Evolutionary conservation across 2,888 invertebrate species (phyloP).

Genomic region (Neoaliturus tenellus): DNA sequence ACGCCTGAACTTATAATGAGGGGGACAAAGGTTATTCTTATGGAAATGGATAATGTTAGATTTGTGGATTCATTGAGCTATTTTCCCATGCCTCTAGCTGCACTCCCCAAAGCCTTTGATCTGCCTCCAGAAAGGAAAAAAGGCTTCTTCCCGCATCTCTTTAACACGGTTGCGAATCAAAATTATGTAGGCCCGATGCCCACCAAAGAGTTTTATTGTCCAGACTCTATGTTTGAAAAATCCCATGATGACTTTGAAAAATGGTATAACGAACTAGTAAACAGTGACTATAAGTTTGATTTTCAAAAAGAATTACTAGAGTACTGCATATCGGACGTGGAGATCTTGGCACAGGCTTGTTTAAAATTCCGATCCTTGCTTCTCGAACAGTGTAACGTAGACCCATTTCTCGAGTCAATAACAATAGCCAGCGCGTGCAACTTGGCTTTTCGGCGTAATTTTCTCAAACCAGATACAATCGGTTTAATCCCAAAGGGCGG

Average conservation of each 20-base stretch:
- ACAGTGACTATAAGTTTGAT: conserved; percentile 63
- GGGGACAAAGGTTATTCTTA: conserved; percentile 16
- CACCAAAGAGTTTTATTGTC: conserved; percentile 61
- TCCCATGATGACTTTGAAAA: conserved; percentile 60
- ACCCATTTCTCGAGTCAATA: conserved; percentile 66
- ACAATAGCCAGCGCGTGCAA: conserved; percentile 67
- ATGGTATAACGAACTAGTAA: conserved; percentile 63
- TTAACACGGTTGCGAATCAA: conserved; percentile 65
- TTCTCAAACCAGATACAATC: conserved; percentile 66
- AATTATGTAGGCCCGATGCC: conserved; percentile 65
- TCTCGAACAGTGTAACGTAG: conserved; percentile 63
- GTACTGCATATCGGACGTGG: conserved; percentile 65
- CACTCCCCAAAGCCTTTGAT: conserved; percentile 67
- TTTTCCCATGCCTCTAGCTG: conserved; percentile 66
- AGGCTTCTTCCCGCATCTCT: conserved; percentile 66
- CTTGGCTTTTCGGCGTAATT: conserved; percentile 61
- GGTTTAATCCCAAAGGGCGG: conserved; percentile 67
- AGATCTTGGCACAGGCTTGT: conserved; percentile 67
- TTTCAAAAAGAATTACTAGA: conserved; percentile 66
- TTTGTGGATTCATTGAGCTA: conserved; percentile 63
- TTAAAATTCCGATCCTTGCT: conserved; percentile 66
- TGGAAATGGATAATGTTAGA: conserved; percentile 25
- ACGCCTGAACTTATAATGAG: conserved; percentile 37
- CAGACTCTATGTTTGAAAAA: conserved; percentile 61
- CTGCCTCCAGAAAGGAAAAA: conserved; percentile 62